Evolutionary conservation across 2,113 vertebrate genomes (phyloP).

Genomic region (Anarrhichthys ocellatus): DNA sequence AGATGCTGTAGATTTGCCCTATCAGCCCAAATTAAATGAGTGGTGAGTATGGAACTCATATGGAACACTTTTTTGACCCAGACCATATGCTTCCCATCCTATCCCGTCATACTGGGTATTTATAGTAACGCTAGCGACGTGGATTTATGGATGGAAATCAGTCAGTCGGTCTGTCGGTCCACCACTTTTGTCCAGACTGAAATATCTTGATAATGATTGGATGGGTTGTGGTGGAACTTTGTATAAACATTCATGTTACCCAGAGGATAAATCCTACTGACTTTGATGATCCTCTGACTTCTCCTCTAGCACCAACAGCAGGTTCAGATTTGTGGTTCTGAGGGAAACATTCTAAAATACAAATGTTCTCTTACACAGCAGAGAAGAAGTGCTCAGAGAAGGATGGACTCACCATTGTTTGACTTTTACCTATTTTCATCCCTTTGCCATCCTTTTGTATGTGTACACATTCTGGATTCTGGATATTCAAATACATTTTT

Average conservation of each 20-base stretch:
- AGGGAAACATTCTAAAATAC: neutral
- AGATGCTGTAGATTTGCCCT: slow-evolving; percentile 51
- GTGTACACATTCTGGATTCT: neutral
- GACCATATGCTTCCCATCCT: neutral
- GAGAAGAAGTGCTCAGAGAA: neutral
- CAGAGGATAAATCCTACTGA: neutral
- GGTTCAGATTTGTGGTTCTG: neutral
- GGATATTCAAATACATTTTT: slow-evolving; percentile 8
- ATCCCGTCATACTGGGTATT: neutral
- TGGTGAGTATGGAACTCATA: neutral
- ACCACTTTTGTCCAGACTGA: neutral
- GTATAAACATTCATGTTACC: neutral
- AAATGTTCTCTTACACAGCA: neutral
- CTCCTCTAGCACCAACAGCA: neutral
- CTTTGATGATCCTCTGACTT: neutral
- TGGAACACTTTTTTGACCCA: neutral
- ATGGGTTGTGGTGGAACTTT: neutral
- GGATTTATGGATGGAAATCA: neutral
- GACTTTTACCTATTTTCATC: neutral
- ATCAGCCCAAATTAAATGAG: slow-evolving; percentile 37
- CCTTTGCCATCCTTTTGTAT: neutral
- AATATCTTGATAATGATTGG: neutral
- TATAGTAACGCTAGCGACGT: neutral
- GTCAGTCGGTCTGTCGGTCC: neutral
- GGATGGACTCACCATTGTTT: neutral